Evolutionary conservation across 2,888 invertebrate genomes (phyloP), one percentile per base, ranked within the genome.

Genomic region (Tinea trinotella): DNA sequence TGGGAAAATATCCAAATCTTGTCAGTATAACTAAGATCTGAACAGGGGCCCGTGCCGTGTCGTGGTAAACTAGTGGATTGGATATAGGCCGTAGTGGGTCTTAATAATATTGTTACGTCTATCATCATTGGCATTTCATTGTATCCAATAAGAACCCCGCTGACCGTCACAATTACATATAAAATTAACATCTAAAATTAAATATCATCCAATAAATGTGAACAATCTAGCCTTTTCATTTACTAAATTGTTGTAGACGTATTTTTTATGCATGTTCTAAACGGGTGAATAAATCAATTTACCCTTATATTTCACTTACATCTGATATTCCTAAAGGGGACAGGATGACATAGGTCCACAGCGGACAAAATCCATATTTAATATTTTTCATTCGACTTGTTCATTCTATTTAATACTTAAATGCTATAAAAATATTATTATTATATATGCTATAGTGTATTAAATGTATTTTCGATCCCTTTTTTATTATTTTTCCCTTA

Each of bases 251-350:
- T 40, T 13, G 40, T 40, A 6, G 6, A 40, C 40, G 3, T 13
- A 13, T 12, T 40, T 2, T 40, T 40, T 40, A 40, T 7, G n/a
- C 7, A 30, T 40, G 13, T 40, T 40, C 40, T 40, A 40, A 40
- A 40, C 13, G 15, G 40, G 40, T 40, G 13, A 40, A 40, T 40
- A 40, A 40, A 40, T 40, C 40, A 40, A 40, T 40, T 13, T 40
- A 40, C 40, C 40, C 40, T 4, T 4, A 40, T 40, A 40, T 40
- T 40, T 40, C 15, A 40, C 30, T 40, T 40, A 40, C 13, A 13
- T 15, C n/a, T 40, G 40, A 40, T 40, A 40, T 40, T 40, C 13
- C 13, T 40, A 40, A 40, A 40, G 40, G 22, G 40, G 40, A 40
- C 40, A 40, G n/a, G 10, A 12, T 40, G 40, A 40, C 40, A 40